These are phyloP conservation scores for Phengaris alcon DNA, from an alignment of 2,888 invertebrate genomes.

Conservation along the genomic window DNA sequence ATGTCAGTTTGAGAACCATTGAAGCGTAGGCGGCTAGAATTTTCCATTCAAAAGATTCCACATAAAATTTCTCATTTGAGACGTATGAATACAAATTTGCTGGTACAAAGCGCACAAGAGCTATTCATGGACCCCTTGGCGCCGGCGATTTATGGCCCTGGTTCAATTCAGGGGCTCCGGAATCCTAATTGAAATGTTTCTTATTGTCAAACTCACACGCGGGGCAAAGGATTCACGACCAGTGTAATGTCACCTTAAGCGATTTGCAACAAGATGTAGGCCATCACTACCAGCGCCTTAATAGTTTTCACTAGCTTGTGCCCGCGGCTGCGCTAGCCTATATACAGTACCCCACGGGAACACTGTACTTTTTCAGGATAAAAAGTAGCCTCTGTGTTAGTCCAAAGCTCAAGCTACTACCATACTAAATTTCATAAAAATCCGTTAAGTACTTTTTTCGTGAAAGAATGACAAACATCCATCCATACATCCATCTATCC, in stretches of 20 bases:
- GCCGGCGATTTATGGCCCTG: constrained; percentile 18
- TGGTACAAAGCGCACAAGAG: constrained; percentile 25
- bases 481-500: too few relatives aligned
- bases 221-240: neutral
- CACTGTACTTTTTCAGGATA: too few relatives aligned
- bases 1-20: neutral
- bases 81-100: constrained; percentile 27
- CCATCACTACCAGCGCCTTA: neutral
- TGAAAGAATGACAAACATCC: too few relatives aligned
- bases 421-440: too few relatives aligned
- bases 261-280: constrained; percentile 1
- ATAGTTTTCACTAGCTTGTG: neutral
- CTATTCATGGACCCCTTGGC: constrained; percentile 23
- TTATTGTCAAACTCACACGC: constrained; percentile 21
- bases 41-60: constrained; percentile 22
- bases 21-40: neutral
- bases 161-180: constrained; percentile 24
- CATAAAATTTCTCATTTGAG: constrained; percentile 26
- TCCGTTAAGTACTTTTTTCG: too few relatives aligned
- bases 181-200: constrained; percentile 31
- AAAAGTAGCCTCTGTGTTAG: too few relatives aligned
- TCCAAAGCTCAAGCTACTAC: too few relatives aligned
- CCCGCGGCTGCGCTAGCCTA: too few relatives aligned
- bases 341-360: too few relatives aligned
- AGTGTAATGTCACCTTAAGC: neutral